Conservation (phyloP, 64 coral and sea anemone genomes). For the Trachythela sp. region DNA sequence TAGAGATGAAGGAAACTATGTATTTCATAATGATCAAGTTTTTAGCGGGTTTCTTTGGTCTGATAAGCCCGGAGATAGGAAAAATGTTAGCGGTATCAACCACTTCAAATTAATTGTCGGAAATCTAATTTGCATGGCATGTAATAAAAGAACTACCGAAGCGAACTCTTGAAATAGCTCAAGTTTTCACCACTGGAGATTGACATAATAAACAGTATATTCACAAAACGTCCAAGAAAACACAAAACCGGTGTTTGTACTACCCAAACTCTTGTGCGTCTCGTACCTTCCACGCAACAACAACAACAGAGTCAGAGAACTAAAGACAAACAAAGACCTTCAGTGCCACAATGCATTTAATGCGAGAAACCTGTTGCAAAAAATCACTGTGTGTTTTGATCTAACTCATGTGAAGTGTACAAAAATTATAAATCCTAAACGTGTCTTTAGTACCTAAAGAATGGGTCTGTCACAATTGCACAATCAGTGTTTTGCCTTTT, state of each 20-base stretch:
- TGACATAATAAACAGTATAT: background rate
- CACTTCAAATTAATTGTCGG: too few relatives aligned
- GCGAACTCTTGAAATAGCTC: too few relatives aligned
- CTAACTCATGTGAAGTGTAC: conserved; percentile 52
- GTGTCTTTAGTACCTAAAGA: conserved; percentile 31
- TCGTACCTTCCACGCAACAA: background rate
- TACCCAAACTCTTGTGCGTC: conserved; percentile 27
- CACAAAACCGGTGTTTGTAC: conserved; percentile 23
- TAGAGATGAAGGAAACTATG: too few relatives aligned
- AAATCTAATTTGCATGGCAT: too few relatives aligned
- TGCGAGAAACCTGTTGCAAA: conserved; percentile 52
- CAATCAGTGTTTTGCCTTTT: conserved; percentile 50
- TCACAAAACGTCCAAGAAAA: conserved; percentile 17
- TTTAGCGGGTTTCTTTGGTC: too few relatives aligned
- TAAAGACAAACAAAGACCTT: background rate
- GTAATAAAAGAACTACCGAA: too few relatives aligned
- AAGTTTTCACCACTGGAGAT: too few relatives aligned
- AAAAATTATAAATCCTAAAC: conserved; percentile 43
- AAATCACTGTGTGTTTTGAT: conserved; percentile 56
- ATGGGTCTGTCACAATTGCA: conserved; percentile 49
- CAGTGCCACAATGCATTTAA: conserved; percentile 10
- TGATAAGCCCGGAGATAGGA: too few relatives aligned
- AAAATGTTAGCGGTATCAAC: too few relatives aligned
- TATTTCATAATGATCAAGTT: too few relatives aligned
- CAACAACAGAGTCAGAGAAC: background rate